Percentiles rank a stretch among this genome's conserved stretches.
phyloP scores from a whole-genome alignment of 53 echinoderm and acorn worm species.

The Paracentrotus lividus region DNA sequence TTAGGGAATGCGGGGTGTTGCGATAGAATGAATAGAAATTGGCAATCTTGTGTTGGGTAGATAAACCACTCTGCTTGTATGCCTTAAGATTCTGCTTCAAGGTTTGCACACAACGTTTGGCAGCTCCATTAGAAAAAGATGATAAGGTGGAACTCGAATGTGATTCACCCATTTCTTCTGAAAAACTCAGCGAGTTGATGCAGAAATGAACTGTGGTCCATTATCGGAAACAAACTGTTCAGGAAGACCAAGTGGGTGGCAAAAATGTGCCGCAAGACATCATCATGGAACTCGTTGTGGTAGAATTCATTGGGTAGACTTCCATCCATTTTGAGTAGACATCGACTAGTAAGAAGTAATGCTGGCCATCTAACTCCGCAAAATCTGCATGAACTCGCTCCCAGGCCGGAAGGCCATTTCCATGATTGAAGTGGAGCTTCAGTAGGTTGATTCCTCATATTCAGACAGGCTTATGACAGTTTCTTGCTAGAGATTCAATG shows the following conservation, averaged over 20 bases:
- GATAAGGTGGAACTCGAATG: slow-evolving; percentile 57
- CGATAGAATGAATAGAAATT: slow-evolving; percentile 67
- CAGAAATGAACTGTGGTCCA: too few relatives aligned
- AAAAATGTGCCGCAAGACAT: not conserved
- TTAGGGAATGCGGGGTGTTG: too few relatives aligned
- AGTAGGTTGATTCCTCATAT: not conserved
- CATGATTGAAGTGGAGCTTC: slow-evolving; percentile 7
- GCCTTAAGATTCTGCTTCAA: slow-evolving; percentile 54
- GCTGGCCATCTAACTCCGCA: slow-evolving; percentile 17
- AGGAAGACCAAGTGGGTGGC: too few relatives aligned
- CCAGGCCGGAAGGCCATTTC: slow-evolving; percentile 26
- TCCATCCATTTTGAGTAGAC: not conserved
- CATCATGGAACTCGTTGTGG: slow-evolving; percentile 14
- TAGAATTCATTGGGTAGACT: not conserved
- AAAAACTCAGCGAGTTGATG: slow-evolving; percentile 7
- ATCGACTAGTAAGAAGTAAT: slow-evolving; percentile 24
- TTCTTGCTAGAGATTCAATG: not conserved
- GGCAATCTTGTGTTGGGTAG: slow-evolving; percentile 60
- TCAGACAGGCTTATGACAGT: not conserved
- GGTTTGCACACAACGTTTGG: slow-evolving; percentile 73
- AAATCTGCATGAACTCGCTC: slow-evolving; percentile 33
- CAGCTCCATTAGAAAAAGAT: slow-evolving; percentile 62
- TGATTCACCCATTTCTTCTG: slow-evolving; percentile 56
- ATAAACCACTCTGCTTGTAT: slow-evolving; percentile 38
- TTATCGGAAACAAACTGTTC: too few relatives aligned